Base-by-base conservation (phyloP, 2,797 vertebrate species). In the Periparus ater region DNA sequence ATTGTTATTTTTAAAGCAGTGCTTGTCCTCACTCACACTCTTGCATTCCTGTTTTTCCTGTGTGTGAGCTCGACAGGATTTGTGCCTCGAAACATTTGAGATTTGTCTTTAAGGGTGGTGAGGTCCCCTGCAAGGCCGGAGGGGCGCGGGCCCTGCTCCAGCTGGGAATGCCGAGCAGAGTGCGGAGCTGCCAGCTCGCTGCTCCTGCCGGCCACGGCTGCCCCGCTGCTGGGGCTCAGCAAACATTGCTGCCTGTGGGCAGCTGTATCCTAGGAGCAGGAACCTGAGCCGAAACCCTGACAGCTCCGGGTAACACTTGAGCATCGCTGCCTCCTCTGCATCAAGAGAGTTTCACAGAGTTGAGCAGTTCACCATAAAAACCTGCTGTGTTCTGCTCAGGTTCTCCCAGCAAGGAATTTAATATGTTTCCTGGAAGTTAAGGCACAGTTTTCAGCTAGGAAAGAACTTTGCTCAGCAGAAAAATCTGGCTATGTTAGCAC, bases 181-280 rank as follows among this genome's bases (percentile, higher is more conserved):
- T 9, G 25, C 12, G 42, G 54, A 67, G 93, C 90, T 48, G 82
- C 62, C 92, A 62, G 77, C 80, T 58, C 23, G 0, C 70, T 26
- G 78, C 74, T 84, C 62, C 62, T 6, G 1, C 54, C 3, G 3
- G 6, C 70, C 71, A 19, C 36, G 10, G 51, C 79, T 27, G 67
- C 5, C 79, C 11, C 0, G 2, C 6, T 2, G n/a, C 91, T 63
- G 75, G 47, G 55, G 89, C 87, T 57, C 89, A 20, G 89, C 91
- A 94, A 76, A 89, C 93, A 91, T 73, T 38, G 85, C 94, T 91
- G 81, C 3, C 81, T 29, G 38, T 4, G 1, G 86, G 84, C 91
- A 92, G 84, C 60, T 34, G 92, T 83, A 74, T 89, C 95, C 94
- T 76, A 55, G 95, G 51, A 89, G 25, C 87, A 50, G 66, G 23